Base-by-base conservation (phyloP, 2,888 invertebrate genomes). In the Sipha maydis region DNA sequence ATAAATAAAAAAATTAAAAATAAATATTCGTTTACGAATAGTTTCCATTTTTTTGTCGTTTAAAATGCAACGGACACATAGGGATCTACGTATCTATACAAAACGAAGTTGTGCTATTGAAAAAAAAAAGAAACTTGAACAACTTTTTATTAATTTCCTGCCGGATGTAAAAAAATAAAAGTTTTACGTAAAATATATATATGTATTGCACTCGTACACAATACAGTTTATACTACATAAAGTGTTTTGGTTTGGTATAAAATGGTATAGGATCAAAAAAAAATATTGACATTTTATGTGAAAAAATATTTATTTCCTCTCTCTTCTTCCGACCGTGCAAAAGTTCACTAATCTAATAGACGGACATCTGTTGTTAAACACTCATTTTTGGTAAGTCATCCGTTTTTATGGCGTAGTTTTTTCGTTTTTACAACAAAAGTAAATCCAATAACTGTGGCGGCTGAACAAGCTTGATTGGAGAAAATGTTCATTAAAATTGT, bases 231-330 rank as follows among this genome's bases (percentile, higher is more conserved):
- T 61, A 61, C 25, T 25, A 25, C 21, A 8, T 61, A 25, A 69
- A 69, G 69, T 11, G 61, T 61, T 61, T 69, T 3, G 69, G 21
- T 69, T 69, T n/a, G 69, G 69, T 69, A n/a, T 28, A n/a, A 69
- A 69, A 69, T 11, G 69, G 34, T 34, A 4, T 1, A 28, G 69
- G 11, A 28, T 69, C 7, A 61, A 67, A 69, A 69, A 67, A n/a
- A 69, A n/a, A 69, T 69, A 69, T 69, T 69, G 69, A n/a, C 28
- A n/a, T 61, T 61, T 61, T 61, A 61, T 25, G 61, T 61, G 61
- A 21, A 61, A 61, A 61, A 61, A 61, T 61, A 61, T 61, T 61
- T 61, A 61, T 61, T 48, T 61, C 61, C 61, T 5, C 61, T 56
- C 4, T 19, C 61, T 25, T 54, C 54, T 54, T 9, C 61, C 61